phyloP scores from a whole-genome alignment of 2,888 invertebrate species.

The Thera britannica region DNA sequence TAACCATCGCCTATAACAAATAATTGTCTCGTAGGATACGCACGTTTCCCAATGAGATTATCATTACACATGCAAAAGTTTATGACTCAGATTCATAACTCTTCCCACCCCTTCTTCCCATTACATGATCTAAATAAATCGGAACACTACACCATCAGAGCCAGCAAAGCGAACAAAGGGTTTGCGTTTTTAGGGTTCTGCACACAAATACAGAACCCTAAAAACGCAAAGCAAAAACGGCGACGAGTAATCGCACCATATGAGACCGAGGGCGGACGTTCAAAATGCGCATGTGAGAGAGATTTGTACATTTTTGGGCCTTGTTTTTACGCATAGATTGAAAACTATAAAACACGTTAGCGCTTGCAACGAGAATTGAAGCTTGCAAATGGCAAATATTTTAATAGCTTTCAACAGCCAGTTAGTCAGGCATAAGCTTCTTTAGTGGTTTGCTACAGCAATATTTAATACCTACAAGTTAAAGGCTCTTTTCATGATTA shows the following conservation, averaged over 20 bases:
- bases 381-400: no score
- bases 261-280: slow-evolving; percentile 44
- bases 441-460: no score
- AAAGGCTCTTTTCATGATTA: no score
- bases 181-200: not conserved
- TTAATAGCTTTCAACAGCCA: no score
- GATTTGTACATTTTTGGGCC: slow-evolving; percentile 38
- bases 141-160: not conserved
- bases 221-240: slow-evolving; percentile 34
- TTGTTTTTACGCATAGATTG: slow-evolving; percentile 22
- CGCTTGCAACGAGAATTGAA: no score
- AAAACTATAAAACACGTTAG: slow-evolving; percentile 18
- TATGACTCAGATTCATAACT: not conserved
- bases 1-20: no score
- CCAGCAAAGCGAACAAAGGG: not conserved
- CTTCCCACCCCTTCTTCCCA: not conserved
- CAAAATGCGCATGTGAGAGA: slow-evolving; percentile 42
- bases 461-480: no score
- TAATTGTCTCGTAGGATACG: no score
- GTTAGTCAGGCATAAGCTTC: no score
- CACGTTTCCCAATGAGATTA: no score
- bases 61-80: not conserved
- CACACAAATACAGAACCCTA: slow-evolving; percentile 16
- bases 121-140: not conserved
- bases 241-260: slow-evolving; percentile 46